Conservation (phyloP, 1,140 invertebrate genomes). For the Caenorhabditis inopinata region DNA sequence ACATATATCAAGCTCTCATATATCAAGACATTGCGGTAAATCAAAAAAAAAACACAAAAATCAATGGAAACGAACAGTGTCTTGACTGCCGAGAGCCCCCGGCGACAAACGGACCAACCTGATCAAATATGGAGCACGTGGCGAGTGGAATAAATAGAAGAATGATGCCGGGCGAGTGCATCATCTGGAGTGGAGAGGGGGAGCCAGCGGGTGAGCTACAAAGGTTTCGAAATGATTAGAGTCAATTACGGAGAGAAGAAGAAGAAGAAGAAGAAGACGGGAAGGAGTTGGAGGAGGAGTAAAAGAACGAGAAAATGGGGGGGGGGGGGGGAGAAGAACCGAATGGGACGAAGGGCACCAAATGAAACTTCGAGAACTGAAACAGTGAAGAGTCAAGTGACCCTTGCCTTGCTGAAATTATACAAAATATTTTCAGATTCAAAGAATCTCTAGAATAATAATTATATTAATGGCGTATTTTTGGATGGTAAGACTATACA, state of each 20-base stretch:
- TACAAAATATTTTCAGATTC: background rate
- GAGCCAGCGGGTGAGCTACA: background rate
- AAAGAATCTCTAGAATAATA: background rate
- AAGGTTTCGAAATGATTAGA: slow-evolving; percentile 24
- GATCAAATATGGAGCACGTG: slow-evolving; percentile 22
- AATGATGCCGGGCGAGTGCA: background rate
- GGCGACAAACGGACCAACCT: background rate
- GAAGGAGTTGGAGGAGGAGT: background rate
- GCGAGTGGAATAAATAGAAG: slow-evolving; percentile 20
- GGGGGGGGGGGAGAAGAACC: background rate
- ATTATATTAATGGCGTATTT: no score
- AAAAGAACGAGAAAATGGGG: no score
- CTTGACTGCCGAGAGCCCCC: no score
- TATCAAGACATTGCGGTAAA: no score
- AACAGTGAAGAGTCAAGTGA: no score
- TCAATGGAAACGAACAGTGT: no score
- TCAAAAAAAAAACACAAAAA: no score
- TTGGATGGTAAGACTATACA: no score
- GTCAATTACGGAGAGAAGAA: slow-evolving; percentile 2
- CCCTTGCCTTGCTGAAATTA: no score
- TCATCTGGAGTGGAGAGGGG: background rate
- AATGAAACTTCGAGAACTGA: no score
- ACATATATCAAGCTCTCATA: no score
- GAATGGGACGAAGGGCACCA: background rate
- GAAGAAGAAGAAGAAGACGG: background rate